Evolutionary conservation across 2,113 vertebrate genomes (phyloP), one percentile per base, ranked within the genome.

Genomic region (Seriola dumerili): DNA sequence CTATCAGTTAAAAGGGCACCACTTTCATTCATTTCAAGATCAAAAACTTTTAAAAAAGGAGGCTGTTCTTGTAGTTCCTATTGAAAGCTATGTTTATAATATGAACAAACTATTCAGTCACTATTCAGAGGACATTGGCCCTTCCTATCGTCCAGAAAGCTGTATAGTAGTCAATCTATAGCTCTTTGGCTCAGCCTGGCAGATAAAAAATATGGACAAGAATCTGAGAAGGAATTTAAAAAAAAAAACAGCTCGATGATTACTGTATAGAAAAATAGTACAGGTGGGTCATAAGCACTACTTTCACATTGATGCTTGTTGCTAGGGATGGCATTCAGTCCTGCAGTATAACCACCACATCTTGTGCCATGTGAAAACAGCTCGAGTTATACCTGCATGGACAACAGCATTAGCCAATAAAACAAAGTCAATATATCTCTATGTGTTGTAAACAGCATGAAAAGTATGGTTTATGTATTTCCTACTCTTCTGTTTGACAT

Each of bases 161-260:
- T 78, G n/a, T 34, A 10, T 8, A 23, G 16, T 25, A 65, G 13
- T 65, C 52, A 8, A 23, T 57, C 55, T 64, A 44, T 72, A 62
- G n/a, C 61, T 76, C 55, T 74, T 75, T 77, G 36, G 63, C 21
- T 83, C 72, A 66, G 25, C 23, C 69, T 3, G 32, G 14, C 21
- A 67, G 64, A 44, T 21, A 40, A 68, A 13, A 58, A 69, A 14
- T 21, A 36, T 65, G 23, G 40, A 42, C 16, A 38, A 50, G 23
- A 46, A 23, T 66, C 55, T 55, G 14, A 65, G 3, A 64, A 32
- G 44, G 11, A 0, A 46, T 14, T 42, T 36, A 6, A 6, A 36
- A 36, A 44, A 48, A 48, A 48, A 48, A 52, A 10, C 21, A 16
- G 40, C 9, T 9, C 16, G 8, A 57, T 19, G 57, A 36, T 13